Conservation (phyloP, 2,797 vertebrate genomes). For the Hypotaenidia okinawae region DNA sequence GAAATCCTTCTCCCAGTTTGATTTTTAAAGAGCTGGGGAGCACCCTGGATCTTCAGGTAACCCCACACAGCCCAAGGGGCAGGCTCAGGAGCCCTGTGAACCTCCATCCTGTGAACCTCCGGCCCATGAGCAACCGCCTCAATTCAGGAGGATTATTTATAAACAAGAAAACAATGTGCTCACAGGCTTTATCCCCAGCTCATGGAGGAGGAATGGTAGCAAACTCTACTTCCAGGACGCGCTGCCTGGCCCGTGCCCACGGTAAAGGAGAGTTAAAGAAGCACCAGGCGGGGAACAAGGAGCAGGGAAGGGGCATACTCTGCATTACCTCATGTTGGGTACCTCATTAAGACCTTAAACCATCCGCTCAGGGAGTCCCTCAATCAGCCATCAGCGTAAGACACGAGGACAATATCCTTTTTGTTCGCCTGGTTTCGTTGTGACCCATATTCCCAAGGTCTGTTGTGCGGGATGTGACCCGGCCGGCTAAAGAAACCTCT, state of each 20-base stretch:
- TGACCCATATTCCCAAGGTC: slow-evolving; percentile 27
- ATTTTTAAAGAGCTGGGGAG: not conserved
- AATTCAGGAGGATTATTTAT: not conserved
- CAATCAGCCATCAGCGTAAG: not conserved
- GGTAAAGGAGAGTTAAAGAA: not conserved
- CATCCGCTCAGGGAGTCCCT: slow-evolving; percentile 31
- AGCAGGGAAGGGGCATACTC: not conserved
- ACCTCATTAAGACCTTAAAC: slow-evolving; percentile 17
- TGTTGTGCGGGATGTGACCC: slow-evolving; percentile 34
- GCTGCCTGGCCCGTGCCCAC: not conserved
- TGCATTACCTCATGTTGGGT: not conserved
- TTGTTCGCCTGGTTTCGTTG: not conserved
- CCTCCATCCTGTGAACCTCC: not conserved
- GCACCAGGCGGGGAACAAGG: not conserved
- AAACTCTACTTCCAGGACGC: not conserved
- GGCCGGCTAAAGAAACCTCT: not conserved
- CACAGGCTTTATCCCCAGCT: not conserved
- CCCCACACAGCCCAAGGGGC: too few species aligned
- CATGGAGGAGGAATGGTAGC: not conserved
- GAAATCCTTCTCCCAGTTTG: not conserved
- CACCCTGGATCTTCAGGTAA: not conserved
- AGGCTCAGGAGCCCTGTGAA: too few species aligned
- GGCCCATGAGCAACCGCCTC: not conserved
- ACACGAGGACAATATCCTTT: not conserved
- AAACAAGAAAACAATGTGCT: not conserved